A percentile compares a stretch with the other conserved stretches of the same genome.
These are phyloP conservation scores for Hirtodrosophila histrioides DNA, from an alignment of 2,888 invertebrate species.

Conservation along the genomic window DNA sequence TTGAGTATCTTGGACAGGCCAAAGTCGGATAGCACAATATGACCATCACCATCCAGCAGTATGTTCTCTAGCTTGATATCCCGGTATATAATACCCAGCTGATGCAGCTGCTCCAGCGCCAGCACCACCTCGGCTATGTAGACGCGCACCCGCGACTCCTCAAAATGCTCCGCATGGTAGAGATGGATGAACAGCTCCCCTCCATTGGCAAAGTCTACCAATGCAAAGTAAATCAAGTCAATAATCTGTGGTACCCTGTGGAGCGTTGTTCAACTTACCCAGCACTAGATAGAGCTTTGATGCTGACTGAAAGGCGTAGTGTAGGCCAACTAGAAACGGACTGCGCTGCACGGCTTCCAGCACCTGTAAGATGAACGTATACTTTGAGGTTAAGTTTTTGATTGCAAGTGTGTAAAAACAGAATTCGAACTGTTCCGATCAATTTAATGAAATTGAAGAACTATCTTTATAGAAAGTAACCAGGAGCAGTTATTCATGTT, in stretches of 20 bases:
- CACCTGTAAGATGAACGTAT: constrained; percentile 86
- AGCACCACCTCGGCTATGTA: constrained; percentile 98
- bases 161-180: constrained; percentile 96
- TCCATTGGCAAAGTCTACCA: constrained; percentile 96
- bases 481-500: too few relatives aligned
- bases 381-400: too few relatives aligned
- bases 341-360: constrained; percentile 97
- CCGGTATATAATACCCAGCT: constrained; percentile 98
- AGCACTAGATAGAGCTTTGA: constrained; percentile 98
- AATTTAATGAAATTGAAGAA: too few relatives aligned
- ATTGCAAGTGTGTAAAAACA: too few relatives aligned
- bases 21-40: constrained; percentile 98
- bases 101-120: constrained; percentile 97
- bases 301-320: constrained; percentile 99
- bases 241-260: neutral
- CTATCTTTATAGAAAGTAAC: too few relatives aligned
- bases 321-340: constrained; percentile 97
- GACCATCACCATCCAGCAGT: constrained; percentile 95
- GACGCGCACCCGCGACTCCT: constrained; percentile 94
- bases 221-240: constrained; percentile 59
- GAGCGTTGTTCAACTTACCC: constrained; percentile 87
- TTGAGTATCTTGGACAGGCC: constrained; percentile 96
- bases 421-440: too few relatives aligned
- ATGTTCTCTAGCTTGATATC: constrained; percentile 99
- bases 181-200: constrained; percentile 99